Evolutionary conservation across 2,797 vertebrate species (phyloP), one percentile per base, ranked within the genome.

Genomic region (Tokudaia muenninki): DNA sequence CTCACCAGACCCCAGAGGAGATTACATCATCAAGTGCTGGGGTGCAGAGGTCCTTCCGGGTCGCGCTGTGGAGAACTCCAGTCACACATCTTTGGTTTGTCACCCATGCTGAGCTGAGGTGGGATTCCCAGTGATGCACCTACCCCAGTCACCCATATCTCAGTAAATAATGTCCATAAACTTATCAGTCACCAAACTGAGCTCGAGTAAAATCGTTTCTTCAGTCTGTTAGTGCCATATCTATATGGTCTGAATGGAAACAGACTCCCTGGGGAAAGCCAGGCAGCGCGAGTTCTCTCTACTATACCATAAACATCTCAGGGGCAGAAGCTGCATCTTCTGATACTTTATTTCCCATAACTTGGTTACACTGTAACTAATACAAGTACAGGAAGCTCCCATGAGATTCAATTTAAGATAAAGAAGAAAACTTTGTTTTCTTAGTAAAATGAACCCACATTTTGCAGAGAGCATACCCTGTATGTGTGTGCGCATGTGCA

Each of bases 321-420:
- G 50, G 12, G 6, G 1, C n/a, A 90, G 16, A 61, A 78, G 75
- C 82, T 47, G 1, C 2, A 17, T 31, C 78, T 74, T n/a, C 2
- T 22, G 37, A 29, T 67, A 75, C 67, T 44, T 41, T 29, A 41
- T 81, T 90, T 47, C 92, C 37, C 16, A 2, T 19, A 65, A 50
- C 70, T 55, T 57, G 37, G 5, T 13, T 31, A 75, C 24, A 52
- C 52, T 37, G n/a, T 50, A 70, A 21, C 26, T 75, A 91, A 82
- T 31, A 70, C 37, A 92, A 91, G 65, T 31, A n/a, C 7, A 37
- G 10, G 72, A 77, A 4, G 22, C 6, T 24, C 22, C 65, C 4
- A 74, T 79, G 44, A 83, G 50, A 47, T 70, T 87, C 24, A 52
- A 52, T 84, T 90, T 87, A n/a, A 88, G 16, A 72, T 41, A 12